Evolutionary conservation across 1,140 invertebrate species (phyloP), one percentile per base, ranked within the genome.

Genomic region (Periplaneta americana): DNA sequence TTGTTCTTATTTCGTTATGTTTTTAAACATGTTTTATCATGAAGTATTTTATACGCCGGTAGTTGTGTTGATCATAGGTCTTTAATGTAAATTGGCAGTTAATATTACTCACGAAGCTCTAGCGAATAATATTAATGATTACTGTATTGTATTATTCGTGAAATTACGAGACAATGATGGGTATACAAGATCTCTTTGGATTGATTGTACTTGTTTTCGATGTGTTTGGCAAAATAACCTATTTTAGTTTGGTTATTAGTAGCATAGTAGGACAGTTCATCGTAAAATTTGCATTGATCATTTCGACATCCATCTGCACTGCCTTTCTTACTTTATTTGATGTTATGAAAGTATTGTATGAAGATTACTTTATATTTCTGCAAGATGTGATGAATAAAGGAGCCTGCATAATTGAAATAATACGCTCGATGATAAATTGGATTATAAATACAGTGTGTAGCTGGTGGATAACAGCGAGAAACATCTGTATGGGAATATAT

Each of bases 291-390:
- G 15, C 10, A 13, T 4, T 77, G 17, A n/a, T 77, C 6, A 22
- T 18, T 28, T 9, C 11, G n/a, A 80, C 36, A 8, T 80, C n/a
- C 35, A 34, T 77, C 5, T 48, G 13, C 34, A 4, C 34, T 32
- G n/a, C 18, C 13, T 48, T 33, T 17, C 6, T 33, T 22, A 28
- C 34, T 17, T 28, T 77, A 31, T 48, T 36, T 9, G 33, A 22
- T 32, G 39, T 36, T 32, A 5, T 34, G 15, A 75, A 76, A 33
- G 32, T 82, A 11, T 37, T 82, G 22, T 82, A 82, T 48, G 81
- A 82, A 79, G 81, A 82, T 79, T 79, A 76, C 57, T 82, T 32
- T 22, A 33, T 80, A 11, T 82, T 82, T 34, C 3, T 79, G 11
- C 28, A 34, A 17, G 81, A 82, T 35, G n/a, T 82, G 10, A 35